Base-by-base conservation (phyloP, 2,113 vertebrate genomes). In the Percina caprodes region DNA sequence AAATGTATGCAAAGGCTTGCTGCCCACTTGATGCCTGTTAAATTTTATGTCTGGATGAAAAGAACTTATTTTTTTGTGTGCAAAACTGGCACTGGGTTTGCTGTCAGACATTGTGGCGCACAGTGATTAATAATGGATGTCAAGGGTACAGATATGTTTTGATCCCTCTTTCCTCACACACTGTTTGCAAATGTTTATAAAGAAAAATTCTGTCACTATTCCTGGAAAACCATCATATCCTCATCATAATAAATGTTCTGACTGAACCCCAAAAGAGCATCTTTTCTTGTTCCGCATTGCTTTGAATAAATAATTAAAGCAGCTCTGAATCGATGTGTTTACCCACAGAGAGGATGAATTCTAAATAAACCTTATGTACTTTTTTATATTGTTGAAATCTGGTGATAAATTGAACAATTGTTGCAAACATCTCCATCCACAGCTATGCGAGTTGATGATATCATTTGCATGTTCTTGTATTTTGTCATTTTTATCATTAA, bases 271-370 rank as follows among this genome's bases (percentile, higher is more conserved):
- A 45, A 66, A 58, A 74, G 58, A 83, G 69, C 42, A 45, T 23
- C 19, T 2, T 45, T 60, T 23, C 54, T 52, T 23, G 54, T 56
- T 75, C 18, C 78, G 76, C 21, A 52, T 89, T 82, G 77, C 24
- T 80, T 67, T 80, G n/a, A 77, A 84, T 88, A 63, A 90, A 89
- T 83, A 83, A 88, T 89, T 82, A 66, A 84, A 78, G 21, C 7
- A 12, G 0, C 23, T 42, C 26, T 73, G 54, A 80, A 86, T 74
- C 48, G 0, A 61, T 23, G 24, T 62, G 70, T 77, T 84, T 56
- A 60, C 60, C 76, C 35, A 35, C 56, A 52, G 56, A 74, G 33
- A 62, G 46, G 16, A 74, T 80, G 66, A 74, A 81, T 46, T 84
- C 26, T 15, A 56, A 77, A 70, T 68, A 74, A 82, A 72, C 35